These are phyloP conservation scores for Pempheris klunzingeri DNA, from an alignment of 2,797 vertebrate species.

Conservation along the genomic window DNA sequence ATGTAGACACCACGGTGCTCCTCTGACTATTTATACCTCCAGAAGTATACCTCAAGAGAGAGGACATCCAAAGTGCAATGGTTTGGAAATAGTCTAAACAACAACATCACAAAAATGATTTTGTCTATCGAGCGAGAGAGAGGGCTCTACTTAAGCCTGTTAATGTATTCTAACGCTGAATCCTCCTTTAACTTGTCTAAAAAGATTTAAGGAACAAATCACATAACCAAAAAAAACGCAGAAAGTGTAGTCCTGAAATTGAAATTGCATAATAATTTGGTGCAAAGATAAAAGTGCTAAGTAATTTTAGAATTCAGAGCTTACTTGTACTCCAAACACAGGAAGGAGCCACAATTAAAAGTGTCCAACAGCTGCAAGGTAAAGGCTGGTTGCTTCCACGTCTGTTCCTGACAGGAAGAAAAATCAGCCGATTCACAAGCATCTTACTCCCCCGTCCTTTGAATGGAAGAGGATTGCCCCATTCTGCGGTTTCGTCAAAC, in stretches of 20 bases:
- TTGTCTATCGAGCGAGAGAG: slow-evolving; percentile 18
- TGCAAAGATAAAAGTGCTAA: slow-evolving; percentile 39
- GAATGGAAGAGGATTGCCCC: slow-evolving; percentile 58
- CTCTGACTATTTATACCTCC: slow-evolving; percentile 51
- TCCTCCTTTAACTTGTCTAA: slow-evolving; percentile 42
- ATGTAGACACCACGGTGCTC: slow-evolving; percentile 22
- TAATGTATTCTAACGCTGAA: slow-evolving; percentile 56
- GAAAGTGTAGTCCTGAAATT: slow-evolving; percentile 39
- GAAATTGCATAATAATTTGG: slow-evolving; percentile 50
- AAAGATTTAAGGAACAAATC: slow-evolving; percentile 47
- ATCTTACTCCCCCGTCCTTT: slow-evolving; percentile 59
- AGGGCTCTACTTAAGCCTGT: slow-evolving; percentile 27
- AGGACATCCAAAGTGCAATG: slow-evolving; percentile 51
- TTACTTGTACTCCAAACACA: slow-evolving; percentile 38
- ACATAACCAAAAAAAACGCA: slow-evolving; percentile 32
- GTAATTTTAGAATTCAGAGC: slow-evolving; percentile 46
- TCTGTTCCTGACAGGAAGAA: slow-evolving; percentile 67
- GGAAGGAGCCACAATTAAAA: slow-evolving; percentile 65
- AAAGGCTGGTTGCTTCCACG: slow-evolving; percentile 66
- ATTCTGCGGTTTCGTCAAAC: slow-evolving; percentile 75
- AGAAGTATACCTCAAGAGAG: slow-evolving; percentile 33
- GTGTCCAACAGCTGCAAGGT: slow-evolving; percentile 70
- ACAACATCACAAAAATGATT: slow-evolving; percentile 44
- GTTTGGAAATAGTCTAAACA: slow-evolving; percentile 51
- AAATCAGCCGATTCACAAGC: slow-evolving; percentile 65